phyloP scores from a whole-genome alignment of 2,113 vertebrate species.

The Mastomys natalensis region DNA sequence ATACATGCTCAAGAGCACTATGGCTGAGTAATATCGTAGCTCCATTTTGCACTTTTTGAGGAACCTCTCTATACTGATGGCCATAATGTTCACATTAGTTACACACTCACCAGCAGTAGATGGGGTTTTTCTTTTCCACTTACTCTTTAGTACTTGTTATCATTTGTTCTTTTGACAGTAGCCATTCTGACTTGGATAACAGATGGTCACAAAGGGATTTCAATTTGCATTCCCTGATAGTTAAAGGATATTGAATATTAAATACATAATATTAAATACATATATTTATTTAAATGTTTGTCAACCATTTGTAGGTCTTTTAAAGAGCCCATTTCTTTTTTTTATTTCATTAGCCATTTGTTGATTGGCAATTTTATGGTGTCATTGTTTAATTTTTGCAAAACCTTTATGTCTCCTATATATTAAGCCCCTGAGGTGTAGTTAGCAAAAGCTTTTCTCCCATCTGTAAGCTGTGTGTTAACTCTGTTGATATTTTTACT shows the following conservation, averaged over 20 bases:
- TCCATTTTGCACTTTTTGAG: not conserved
- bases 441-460: not conserved
- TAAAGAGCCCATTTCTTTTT: not conserved
- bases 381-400: not conserved
- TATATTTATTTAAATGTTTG: not conserved
- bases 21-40: not conserved
- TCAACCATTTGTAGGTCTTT: not conserved
- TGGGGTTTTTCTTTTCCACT: not conserved
- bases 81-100: not conserved
- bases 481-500: not conserved
- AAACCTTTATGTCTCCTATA: not conserved
- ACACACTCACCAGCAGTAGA: not conserved
- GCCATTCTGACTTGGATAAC: not conserved
- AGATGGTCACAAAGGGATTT: not conserved
- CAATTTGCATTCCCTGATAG: not conserved
- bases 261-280: not conserved
- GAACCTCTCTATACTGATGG: no score
- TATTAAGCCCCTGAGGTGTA: not conserved
- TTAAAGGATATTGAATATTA: not conserved
- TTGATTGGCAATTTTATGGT: not conserved
- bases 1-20: no score
- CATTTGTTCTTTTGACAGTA: not conserved
- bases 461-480: not conserved
- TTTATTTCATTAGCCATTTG: not conserved
- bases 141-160: not conserved